Evolutionary conservation across 1,140 invertebrate genomes (phyloP), one percentile per base, ranked within the genome.

Genomic region (Eumaeus atala): DNA sequence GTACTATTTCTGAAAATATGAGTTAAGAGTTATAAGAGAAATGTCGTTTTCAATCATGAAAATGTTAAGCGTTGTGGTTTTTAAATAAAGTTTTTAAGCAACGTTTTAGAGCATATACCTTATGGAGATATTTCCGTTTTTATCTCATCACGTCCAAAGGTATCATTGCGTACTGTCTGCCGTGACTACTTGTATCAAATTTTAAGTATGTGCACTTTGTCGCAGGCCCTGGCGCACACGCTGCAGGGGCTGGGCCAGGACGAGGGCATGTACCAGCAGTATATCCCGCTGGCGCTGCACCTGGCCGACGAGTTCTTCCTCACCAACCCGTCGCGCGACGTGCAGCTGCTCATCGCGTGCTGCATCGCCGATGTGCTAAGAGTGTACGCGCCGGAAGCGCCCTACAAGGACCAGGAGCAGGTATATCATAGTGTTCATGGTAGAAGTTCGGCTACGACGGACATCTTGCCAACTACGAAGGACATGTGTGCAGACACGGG

Each of bases 331-430:
- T 97, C 95, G 57, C 93, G 95, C 71, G 97, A 99, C 89, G 97
- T 99, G 0, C 95, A 98, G 74, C 87, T 99, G 47, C 86, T 98
- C 3, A 95, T 98, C 64, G 97, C 97, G 0, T 99, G 97, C 81
- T 98, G 97, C 76, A 96, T 99, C 69, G 97, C 97, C 21, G 97
- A 99, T 88, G 96, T 99, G 17, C 91, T 99, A 37, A 88, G 97
- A 59, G 96, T 99, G n/a, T 99, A 98, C 88, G 97, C 97, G 8
- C 97, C 97, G n/a, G 97, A 98, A 81, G 97, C 97, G 56, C 97
- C 97, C 0, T 99, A 98, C 78, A 98, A 97, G 87, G 96, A 98
- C 82, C 92, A 95, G 35, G 57, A 49, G 35, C 60, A 58, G 62
- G 62, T 65, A 65, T 34, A 33, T 33, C 1, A 28, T 6, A 28